Base-by-base conservation (phyloP, 2,113 vertebrate species). In the Macrotus californicus region DNA sequence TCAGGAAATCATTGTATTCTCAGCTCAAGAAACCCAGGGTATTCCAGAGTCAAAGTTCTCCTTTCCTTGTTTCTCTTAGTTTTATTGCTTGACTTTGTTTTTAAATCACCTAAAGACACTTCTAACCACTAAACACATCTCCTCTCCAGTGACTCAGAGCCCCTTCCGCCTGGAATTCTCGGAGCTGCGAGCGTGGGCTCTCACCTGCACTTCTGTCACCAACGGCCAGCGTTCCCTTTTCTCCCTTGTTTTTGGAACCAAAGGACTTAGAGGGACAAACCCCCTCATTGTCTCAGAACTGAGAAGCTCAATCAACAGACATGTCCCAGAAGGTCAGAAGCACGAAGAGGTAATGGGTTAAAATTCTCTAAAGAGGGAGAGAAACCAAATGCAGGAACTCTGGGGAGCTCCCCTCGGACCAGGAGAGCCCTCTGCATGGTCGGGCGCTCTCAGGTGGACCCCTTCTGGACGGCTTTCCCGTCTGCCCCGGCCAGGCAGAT, bases 1-100 rank as follows among this genome's bases (percentile, higher is more conserved):
- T 83, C 93, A 89, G 96, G 86, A 97, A 95, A 83, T 95, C 39
- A 96, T 96, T 96, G 90, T 96, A 92, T 87, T 97, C 91, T 70
- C 89, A 91, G 93, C 93, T 97, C 91, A 93, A 94, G 96, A 95
- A 75, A 43, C 72, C 77, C 43, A 52, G 75, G 72, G 59, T 89
- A 82, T 85, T 92, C 72, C 72, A 87, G 91, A 88, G 92, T 91
- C 95, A 54, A 77, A 90, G 59, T 81, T 70, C 69, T 43, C 61
- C n/a, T 84, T 89, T 87, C 85, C 81, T 97, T 70, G 39, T 69
- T 90, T 79, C 85, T 73, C 1, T 88, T 54, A 95, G 93, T 93
- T 93, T 93, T 93, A 94, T 86, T 73, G 59, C 34, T 96, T 39
- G 19, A 50, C 26, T 93, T 36, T 73, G 56, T 88, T 96, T 96